These are phyloP conservation scores for Pongo abelii DNA, from an alignment of 2,113 vertebrate species.

Conservation along the genomic window DNA sequence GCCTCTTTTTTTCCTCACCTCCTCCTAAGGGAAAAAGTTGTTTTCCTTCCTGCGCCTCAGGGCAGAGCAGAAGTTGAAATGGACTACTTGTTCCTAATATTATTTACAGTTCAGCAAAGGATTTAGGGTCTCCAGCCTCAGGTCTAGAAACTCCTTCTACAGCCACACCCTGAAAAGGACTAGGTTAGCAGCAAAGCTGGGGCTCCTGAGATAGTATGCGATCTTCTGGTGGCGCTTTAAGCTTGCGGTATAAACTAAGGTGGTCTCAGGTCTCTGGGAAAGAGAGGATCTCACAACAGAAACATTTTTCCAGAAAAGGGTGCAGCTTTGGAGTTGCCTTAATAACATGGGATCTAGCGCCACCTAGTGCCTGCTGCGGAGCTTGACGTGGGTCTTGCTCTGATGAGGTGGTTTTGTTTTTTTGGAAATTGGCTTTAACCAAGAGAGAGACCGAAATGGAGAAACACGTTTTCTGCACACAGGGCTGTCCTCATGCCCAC, in stretches of 20 bases:
- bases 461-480: neutral
- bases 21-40: neutral
- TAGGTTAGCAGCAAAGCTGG: neutral
- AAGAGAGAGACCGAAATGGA: neutral
- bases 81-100: neutral
- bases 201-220: neutral
- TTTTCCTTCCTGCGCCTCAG: slow-evolving; percentile 7
- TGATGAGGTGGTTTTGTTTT: neutral
- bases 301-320: neutral
- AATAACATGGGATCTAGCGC: slow-evolving; percentile 54
- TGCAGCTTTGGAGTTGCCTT: fast-evolving
- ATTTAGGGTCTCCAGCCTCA: neutral
- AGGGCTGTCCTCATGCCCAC: slow-evolving; percentile 12
- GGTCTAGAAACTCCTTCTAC: neutral
- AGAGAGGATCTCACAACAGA: neutral
- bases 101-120: slow-evolving; percentile 28
- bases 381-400: neutral
- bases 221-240: neutral
- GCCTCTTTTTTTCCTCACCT: no score
- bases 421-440: neutral
- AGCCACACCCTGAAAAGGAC: neutral
- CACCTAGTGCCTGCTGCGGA: slow-evolving; percentile 54
- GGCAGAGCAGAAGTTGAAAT: neutral
- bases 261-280: neutral
- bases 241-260: neutral